phyloP scores from a whole-genome alignment of 2,888 invertebrate species.

The Tenthredo livida region DNA sequence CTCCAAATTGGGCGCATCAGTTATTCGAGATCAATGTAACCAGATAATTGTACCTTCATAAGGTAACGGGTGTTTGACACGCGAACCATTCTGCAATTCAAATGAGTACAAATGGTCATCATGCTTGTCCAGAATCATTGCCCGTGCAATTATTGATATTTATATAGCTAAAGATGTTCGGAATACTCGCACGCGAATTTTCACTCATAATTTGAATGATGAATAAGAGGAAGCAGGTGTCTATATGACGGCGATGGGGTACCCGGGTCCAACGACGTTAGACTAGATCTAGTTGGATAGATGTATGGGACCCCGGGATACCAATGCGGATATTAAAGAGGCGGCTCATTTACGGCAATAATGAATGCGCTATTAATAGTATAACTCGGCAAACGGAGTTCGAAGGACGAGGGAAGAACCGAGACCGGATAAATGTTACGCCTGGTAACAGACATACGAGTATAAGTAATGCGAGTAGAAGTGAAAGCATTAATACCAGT shows the following conservation, averaged over 20 bases:
- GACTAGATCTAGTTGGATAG: not conserved
- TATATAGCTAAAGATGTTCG: not conserved
- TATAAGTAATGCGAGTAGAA: not conserved
- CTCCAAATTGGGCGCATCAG: not conserved
- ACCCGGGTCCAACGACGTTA: not conserved
- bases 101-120: not conserved
- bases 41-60: not conserved
- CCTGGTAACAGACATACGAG: not conserved
- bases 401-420: slow-evolving; percentile 22
- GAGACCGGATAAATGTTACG: slow-evolving; percentile 37
- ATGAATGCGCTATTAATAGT: slow-evolving; percentile 76
- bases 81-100: not conserved
- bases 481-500: not conserved
- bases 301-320: not conserved
- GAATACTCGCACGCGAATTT: not conserved
- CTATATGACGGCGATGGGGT: not conserved
- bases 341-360: slow-evolving; percentile 77
- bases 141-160: not conserved
- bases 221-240: slow-evolving; percentile 25
- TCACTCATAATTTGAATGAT: too few species aligned
- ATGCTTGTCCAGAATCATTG: not conserved
- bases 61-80: not conserved
- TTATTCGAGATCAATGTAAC: not conserved
- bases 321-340: slow-evolving; percentile 76
- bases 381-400: not conserved